Percentiles rank a stretch among this genome's conserved stretches.
phyloP scores from a whole-genome alignment of 2,888 invertebrate genomes.

The Penaeus monodon region DNA sequence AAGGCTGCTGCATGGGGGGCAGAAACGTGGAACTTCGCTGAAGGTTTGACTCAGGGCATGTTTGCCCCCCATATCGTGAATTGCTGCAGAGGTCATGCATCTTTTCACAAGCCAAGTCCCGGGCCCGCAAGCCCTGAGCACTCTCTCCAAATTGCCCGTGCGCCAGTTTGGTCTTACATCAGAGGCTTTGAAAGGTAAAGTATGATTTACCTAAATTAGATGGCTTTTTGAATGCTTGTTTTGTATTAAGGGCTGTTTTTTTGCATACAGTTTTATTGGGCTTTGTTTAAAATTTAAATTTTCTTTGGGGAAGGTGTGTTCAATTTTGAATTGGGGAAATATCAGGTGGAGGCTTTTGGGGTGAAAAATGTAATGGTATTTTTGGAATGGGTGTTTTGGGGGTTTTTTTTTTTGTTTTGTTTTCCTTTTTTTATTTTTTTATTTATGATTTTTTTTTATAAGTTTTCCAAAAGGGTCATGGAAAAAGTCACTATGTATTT shows the following conservation, averaged over 20 bases:
- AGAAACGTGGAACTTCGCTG: constrained; percentile 82
- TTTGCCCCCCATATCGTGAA: constrained; percentile 91
- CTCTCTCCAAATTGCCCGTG: constrained; percentile 91
- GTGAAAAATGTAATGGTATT: constrained; percentile 17
- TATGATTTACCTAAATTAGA: too few species aligned
- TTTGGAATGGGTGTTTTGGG: constrained; percentile 20
- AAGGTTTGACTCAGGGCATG: constrained; percentile 86
- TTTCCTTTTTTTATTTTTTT: too few species aligned
- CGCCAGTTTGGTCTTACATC: constrained; percentile 91
- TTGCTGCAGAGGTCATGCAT: constrained; percentile 83
- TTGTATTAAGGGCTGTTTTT: constrained; percentile 27
- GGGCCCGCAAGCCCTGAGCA: constrained; percentile 81
- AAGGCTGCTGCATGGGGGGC: constrained; percentile 78
- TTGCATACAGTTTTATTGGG: constrained; percentile 30
- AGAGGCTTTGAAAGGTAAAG: constrained; percentile 86
- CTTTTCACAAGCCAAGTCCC: constrained; percentile 72
- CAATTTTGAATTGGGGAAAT: constrained; percentile 14
- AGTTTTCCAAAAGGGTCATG: too few species aligned
- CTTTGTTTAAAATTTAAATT: background rate
- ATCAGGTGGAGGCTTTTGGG: constrained; percentile 40
- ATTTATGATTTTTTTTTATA: too few species aligned
- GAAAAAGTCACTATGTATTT: constrained; percentile 25
- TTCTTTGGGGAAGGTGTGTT: background rate
- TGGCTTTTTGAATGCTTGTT: constrained; percentile 28
- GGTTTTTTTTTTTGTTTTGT: background rate